Percentiles rank a stretch among this genome's conserved stretches.
Evolutionary conservation across 2,113 vertebrate species (phyloP).

Genomic region (Cnemophilus loriae): DNA sequence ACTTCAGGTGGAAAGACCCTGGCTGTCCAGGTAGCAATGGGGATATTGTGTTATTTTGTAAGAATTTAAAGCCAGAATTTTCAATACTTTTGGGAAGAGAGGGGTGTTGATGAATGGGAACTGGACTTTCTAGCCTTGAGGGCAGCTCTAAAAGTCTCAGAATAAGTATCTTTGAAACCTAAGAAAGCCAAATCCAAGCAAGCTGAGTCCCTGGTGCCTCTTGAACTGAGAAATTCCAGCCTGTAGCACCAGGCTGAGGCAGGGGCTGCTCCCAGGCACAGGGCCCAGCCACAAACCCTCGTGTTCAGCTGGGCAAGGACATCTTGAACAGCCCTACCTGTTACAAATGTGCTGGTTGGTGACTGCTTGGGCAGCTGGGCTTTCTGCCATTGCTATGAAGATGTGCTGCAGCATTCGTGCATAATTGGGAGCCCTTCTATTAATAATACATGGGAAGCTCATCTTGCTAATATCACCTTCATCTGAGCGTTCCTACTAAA

Average conservation of each 20-base stretch:
- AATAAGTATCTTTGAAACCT: background rate
- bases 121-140: background rate
- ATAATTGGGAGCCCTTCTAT: conserved; percentile 65
- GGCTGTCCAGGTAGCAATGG: background rate
- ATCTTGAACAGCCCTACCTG: background rate
- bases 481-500: conserved; percentile 57
- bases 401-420: background rate
- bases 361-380: conserved; percentile 22
- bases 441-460: conserved; percentile 70
- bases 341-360: conserved; percentile 13
- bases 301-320: background rate
- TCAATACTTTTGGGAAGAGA: background rate
- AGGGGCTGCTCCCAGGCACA: background rate
- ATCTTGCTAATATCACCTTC: conserved; percentile 70
- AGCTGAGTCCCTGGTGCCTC: background rate
- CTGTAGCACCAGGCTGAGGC: background rate
- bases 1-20: background rate
- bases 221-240: background rate
- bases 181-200: background rate
- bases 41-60: background rate
- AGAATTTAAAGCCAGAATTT: background rate
- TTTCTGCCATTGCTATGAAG: conserved; percentile 31
- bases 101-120: background rate
- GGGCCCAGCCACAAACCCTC: background rate
- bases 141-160: background rate